A percentile compares a stretch with the other conserved stretches of the same genome.
Conservation (phyloP, 2,797 vertebrate species). For the Enteromius trimaculatus region DNA sequence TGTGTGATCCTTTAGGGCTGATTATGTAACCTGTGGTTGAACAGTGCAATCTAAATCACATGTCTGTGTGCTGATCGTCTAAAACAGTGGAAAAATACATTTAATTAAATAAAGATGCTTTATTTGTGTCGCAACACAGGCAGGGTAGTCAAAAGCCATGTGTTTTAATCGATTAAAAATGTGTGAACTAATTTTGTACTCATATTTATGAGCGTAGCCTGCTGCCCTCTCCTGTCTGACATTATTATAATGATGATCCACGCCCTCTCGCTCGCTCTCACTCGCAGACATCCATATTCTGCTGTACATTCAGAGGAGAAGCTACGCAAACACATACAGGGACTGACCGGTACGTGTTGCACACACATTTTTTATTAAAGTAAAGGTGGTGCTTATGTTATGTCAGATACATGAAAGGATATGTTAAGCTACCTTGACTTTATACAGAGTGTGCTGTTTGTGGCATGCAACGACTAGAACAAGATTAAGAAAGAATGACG, state of each 20-base stretch:
- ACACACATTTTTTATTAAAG: not conserved
- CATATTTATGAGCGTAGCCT: not conserved
- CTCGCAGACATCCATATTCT: not conserved
- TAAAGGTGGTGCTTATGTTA: not conserved
- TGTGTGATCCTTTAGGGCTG: not conserved
- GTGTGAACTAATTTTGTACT: not conserved
- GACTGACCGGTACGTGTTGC: constrained; percentile 2
- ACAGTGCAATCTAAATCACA: not conserved
- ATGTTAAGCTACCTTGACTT: not conserved
- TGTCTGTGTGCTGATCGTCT: not conserved
- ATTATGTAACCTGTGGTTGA: not conserved
- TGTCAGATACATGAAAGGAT: not conserved
- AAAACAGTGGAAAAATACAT: not conserved
- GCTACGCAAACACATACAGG: not conserved
- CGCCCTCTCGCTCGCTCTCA: not conserved
- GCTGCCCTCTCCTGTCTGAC: not conserved
- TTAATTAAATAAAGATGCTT: too few relatives aligned
- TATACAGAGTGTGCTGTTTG: not conserved
- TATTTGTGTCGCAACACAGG: not conserved
- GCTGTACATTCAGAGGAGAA: not conserved
- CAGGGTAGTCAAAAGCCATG: not conserved
- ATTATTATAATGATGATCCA: not conserved
- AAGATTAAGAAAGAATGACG: not conserved
- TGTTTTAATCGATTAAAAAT: not conserved
- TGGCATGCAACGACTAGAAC: not conserved